Base-by-base conservation (phyloP, 1,140 invertebrate genomes). In the Oscheius sp. region DNA sequence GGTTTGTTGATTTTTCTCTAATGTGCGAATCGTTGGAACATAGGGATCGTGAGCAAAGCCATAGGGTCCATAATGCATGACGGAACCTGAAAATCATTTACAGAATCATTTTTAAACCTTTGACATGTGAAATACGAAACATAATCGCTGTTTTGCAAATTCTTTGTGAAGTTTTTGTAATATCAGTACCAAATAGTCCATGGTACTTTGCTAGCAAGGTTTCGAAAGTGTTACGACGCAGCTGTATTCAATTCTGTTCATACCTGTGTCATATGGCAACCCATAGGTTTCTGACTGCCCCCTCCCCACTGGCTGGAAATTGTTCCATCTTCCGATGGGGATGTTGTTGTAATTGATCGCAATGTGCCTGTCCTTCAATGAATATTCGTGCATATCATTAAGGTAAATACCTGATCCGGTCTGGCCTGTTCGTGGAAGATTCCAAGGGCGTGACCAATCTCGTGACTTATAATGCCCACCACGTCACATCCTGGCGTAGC, bases 61-160 rank as follows among this genome's bases (percentile, higher is more conserved):
- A 55, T 73, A 84, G 4, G 79, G 62, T 28, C 78, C 81, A 61
- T 83, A 83, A 62, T 84, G 82, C 81, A 83, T 83, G 10, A 83
- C 82, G 59, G 63, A 35, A 42, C 34, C 20, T 65, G 10, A 2
- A 34, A 34, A 3, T 32, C 18, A 32, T 65, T 38, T 65, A 4
- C 36, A 38, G 7, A 23, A 10, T 58, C 28, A 10, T 23, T 58
- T 7, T 58, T 10, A 13, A 13, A 62, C 20, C 52, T n/a, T 26
- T n/a, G 23, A 45, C 13, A 13, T 45, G 42, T 45, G 42, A 45
- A 45, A 45, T 13, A 55, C 52, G 4, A 55, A 3, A 55, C n/a
- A n/a, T n/a, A n/a, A n/a, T n/a, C n/a, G n/a, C n/a, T n/a, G n/a
- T n/a, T n/a, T n/a, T n/a, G n/a, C n/a, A n/a, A n/a, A n/a, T n/a